Evolutionary conservation across 2,113 vertebrate genomes (phyloP).

Genomic region (Dicerorhinus sumatrensis): DNA sequence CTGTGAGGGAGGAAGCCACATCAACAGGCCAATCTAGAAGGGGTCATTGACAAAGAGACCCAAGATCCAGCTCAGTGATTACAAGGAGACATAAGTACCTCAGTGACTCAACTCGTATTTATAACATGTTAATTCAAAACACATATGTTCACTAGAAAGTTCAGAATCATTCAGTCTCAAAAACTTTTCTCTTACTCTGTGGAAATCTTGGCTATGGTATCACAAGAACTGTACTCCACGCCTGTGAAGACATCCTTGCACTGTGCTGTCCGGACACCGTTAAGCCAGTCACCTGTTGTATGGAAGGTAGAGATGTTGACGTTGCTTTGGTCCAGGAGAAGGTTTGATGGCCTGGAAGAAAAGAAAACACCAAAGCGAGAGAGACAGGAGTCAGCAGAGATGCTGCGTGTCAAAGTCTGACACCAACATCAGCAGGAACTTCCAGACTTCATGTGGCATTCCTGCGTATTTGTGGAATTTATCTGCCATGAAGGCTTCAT

Average conservation of each 20-base stretch:
- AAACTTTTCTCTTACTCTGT: slow-evolving; percentile 92
- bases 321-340: slow-evolving; percentile 96
- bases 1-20: not conserved
- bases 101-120: not conserved
- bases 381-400: not conserved
- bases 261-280: slow-evolving; percentile 93
- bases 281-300: slow-evolving; percentile 94
- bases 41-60: not conserved
- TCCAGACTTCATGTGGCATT: not conserved
- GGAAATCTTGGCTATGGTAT: slow-evolving; percentile 97
- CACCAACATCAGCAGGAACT: slow-evolving; percentile 33
- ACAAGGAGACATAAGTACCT: not conserved
- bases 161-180: not conserved
- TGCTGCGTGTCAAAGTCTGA: slow-evolving; percentile 23
- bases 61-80: not conserved
- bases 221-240: slow-evolving; percentile 97
- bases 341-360: slow-evolving; percentile 93
- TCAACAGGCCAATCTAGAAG: not conserved
- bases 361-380: slow-evolving; percentile 31
- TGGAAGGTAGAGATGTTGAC: slow-evolving; percentile 92
- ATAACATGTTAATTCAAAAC: not conserved
- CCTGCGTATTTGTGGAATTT: slow-evolving; percentile 48
- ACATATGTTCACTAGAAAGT: not conserved
- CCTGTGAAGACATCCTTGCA: slow-evolving; percentile 97
- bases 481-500: slow-evolving; percentile 42